Percentiles rank a stretch among this genome's conserved stretches.
Conservation (phyloP, 2,888 invertebrate genomes). For the Acleris cristana region DNA sequence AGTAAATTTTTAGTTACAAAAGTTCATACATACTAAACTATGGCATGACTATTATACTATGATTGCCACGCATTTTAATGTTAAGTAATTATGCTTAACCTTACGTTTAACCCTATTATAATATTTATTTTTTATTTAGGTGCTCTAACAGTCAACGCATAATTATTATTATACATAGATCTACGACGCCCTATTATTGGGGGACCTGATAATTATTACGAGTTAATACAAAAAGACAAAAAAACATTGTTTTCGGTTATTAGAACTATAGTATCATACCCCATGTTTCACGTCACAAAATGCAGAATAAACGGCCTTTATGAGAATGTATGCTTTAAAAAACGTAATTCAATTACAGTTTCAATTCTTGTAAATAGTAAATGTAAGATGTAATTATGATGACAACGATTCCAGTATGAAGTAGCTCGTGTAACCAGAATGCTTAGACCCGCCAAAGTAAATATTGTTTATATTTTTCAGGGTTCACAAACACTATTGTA, state of each 20-base stretch:
- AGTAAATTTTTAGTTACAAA: too few species aligned
- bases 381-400: conserved; percentile 61
- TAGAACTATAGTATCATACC: too few species aligned
- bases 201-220: too few species aligned
- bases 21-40: too few species aligned
- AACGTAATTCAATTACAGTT: conserved; percentile 76
- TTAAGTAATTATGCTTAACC: conserved; percentile 38
- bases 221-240: too few species aligned
- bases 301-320: conserved; percentile 12
- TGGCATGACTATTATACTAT: too few species aligned
- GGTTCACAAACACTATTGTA: conserved; percentile 29
- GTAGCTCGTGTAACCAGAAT: conserved; percentile 67
- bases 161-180: too few species aligned
- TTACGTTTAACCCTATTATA: background rate
- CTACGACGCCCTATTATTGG: too few species aligned
- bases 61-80: background rate
- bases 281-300: background rate
- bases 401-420: conserved; percentile 50
- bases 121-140: background rate
- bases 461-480: conserved; percentile 66
- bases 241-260: too few species aligned
- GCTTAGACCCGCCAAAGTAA: conserved; percentile 80
- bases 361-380: conserved; percentile 73
- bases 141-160: too few species aligned
- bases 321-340: conserved; percentile 46